Evolutionary conservation across 1,140 invertebrate species (phyloP).

Genomic region (Caerostris darwini): DNA sequence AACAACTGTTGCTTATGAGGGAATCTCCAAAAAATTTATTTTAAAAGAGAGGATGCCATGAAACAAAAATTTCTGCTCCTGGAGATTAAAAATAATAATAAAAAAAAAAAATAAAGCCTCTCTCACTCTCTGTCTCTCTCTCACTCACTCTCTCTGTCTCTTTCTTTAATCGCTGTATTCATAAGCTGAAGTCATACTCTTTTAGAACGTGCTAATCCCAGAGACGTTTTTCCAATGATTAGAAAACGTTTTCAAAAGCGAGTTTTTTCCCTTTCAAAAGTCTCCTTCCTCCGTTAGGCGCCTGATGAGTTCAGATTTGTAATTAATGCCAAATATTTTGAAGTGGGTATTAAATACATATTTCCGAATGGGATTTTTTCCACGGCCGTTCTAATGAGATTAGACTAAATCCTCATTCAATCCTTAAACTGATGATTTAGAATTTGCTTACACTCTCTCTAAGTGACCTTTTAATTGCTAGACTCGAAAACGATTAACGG

Average conservation of each 20-base stretch:
- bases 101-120: slow-evolving; percentile 42
- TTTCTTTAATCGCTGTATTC: slow-evolving; percentile 39
- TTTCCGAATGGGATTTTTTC: slow-evolving; percentile 63
- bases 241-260: slow-evolving; percentile 44
- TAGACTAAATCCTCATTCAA: slow-evolving; percentile 68
- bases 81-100: slow-evolving; percentile 8
- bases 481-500: slow-evolving; percentile 23
- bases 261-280: slow-evolving; percentile 20
- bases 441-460: slow-evolving; percentile 40
- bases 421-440: slow-evolving; percentile 50
- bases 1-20: slow-evolving; percentile 47
- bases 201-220: slow-evolving; percentile 5
- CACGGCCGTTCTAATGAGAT: slow-evolving; percentile 57
- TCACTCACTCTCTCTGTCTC: too few relatives aligned
- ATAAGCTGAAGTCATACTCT: slow-evolving; percentile 38
- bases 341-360: slow-evolving; percentile 74
- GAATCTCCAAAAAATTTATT: slow-evolving; percentile 37
- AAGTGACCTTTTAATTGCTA: slow-evolving; percentile 40
- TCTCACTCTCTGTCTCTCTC: too few relatives aligned
- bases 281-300: neutral
- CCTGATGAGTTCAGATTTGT: slow-evolving; percentile 51
- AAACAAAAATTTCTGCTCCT: slow-evolving; percentile 44
- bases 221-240: slow-evolving; percentile 38
- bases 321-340: slow-evolving; percentile 72
- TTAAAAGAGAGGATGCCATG: slow-evolving; percentile 25